A percentile compares a stretch with the other conserved stretches of the same genome.
Conservation (phyloP, 1,140 invertebrate species). For the Melitaea cinxia region DNA sequence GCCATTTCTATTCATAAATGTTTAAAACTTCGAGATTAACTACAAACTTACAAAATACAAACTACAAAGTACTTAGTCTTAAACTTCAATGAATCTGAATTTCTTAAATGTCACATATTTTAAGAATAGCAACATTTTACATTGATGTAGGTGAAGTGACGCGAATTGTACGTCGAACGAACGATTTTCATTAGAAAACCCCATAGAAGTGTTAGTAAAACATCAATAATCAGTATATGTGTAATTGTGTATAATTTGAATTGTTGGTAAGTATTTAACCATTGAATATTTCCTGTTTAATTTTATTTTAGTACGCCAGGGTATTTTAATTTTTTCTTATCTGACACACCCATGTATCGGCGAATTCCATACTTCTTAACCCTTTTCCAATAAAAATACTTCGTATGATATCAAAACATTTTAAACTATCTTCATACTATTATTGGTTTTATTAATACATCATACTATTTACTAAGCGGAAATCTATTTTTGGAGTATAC, state of each 20-base stretch:
- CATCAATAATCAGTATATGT: conserved; percentile 21
- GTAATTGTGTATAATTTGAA: conserved; percentile 21
- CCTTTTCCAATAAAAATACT: conserved; percentile 5
- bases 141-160: conserved; percentile 54
- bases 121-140: conserved; percentile 51
- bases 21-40: too few species aligned
- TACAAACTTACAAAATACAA: too few species aligned
- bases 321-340: conserved; percentile 31
- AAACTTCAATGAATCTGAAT: too few species aligned
- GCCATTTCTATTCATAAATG: too few species aligned
- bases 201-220: conserved; percentile 42
- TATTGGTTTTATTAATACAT: not conserved
- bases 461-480: conserved; percentile 35
- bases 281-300: not conserved
- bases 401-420: not conserved
- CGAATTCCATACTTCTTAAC: conserved; percentile 42
- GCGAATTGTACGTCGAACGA: conserved; percentile 65
- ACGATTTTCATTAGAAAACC: conserved; percentile 54
- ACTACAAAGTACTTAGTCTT: too few species aligned
- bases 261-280: conserved; percentile 20
- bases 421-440: not conserved
- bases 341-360: conserved; percentile 71
- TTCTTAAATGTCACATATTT: conserved; percentile 16
- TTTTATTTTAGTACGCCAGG: not conserved
- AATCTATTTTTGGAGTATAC: conserved; percentile 47